Base-by-base conservation (phyloP, 2,113 vertebrate species). In the Colistium nudipinnis region DNA sequence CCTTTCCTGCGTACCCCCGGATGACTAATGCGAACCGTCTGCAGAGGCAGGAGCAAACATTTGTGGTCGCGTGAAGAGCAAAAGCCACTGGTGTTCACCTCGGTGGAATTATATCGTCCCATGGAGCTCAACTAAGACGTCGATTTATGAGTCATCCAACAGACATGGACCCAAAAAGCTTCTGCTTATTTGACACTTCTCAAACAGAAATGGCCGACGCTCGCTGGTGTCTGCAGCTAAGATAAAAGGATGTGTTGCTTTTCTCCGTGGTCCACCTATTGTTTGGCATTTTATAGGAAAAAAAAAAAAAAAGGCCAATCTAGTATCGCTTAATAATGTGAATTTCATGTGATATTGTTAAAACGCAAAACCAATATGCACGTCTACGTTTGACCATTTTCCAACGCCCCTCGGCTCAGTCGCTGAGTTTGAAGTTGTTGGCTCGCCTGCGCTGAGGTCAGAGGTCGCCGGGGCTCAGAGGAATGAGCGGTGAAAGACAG, bases 401-500 rank as follows among this genome's bases (percentile, higher is more conserved):
- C 51, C 7, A 55, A 63, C 22, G 66, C 36, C 45, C 17, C 51
- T 66, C 44, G 13, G 51, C 56, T 57, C 62, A 36, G 57, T 43
- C 2, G 31, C 24, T n/a, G 78, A 51, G 60, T 53, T 49, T 51
- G 59, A 63, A 72, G 64, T 66, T 71, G 72, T 74, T 76, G 66
- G 61, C 53, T 59, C 47, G 80, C 77, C 74, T 80, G 68, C 24
- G 6, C 14, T 61, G 54, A 22, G 86, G 69, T 85, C 75, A 85
- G 55, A 89, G 87, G 88, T 91, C 86, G 69, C 14, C 19, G 7
- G 41, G 76, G 82, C 82, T 86, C 84, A 81, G 80, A 84, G 71
- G 76, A 87, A 85, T 55, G 59, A 80, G 83, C 55, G 63, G 60
- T 90, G 88, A 91, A 91, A 90, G 92, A 91, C 90, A 91, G 90